phyloP scores from a whole-genome alignment of 2,113 vertebrate species.

The Petaurus breviceps region DNA sequence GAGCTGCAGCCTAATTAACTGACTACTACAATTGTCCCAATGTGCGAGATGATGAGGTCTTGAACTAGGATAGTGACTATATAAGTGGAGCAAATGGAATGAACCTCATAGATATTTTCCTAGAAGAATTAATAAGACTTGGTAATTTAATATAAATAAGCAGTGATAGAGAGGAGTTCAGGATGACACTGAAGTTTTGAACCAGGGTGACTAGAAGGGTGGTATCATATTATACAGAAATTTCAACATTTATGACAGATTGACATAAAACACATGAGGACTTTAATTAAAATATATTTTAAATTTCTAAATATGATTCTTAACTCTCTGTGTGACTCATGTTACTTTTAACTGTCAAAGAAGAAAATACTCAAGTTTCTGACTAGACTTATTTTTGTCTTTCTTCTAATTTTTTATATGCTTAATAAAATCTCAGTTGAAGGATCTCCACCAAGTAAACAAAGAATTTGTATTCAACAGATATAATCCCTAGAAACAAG shows the following conservation, averaged over 20 bases:
- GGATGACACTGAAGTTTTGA: neutral
- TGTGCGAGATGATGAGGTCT: neutral
- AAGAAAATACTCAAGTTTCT: neutral
- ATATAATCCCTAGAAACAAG: neutral
- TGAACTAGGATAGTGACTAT: neutral
- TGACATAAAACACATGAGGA: neutral
- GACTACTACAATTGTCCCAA: neutral
- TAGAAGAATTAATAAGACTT: neutral
- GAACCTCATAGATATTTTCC: neutral
- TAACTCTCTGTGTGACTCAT: neutral
- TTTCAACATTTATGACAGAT: neutral
- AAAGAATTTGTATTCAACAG: neutral
- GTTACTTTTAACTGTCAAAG: neutral
- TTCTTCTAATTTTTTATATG: slow-evolving; percentile 1
- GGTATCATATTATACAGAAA: neutral
- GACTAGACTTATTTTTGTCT: neutral
- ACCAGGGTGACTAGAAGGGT: neutral
- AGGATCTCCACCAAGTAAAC: neutral
- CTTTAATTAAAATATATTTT: slow-evolving; percentile 1
- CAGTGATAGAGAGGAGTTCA: neutral
- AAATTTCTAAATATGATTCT: neutral
- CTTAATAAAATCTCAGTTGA: slow-evolving; percentile 20
- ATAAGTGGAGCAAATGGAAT: neutral
- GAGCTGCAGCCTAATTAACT: neutral
- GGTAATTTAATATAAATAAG: neutral